A percentile compares a stretch with the other conserved stretches of the same genome.
These are phyloP conservation scores for Torymus tubicola DNA, from an alignment of 2,888 invertebrate genomes.

Conservation along the genomic window DNA sequence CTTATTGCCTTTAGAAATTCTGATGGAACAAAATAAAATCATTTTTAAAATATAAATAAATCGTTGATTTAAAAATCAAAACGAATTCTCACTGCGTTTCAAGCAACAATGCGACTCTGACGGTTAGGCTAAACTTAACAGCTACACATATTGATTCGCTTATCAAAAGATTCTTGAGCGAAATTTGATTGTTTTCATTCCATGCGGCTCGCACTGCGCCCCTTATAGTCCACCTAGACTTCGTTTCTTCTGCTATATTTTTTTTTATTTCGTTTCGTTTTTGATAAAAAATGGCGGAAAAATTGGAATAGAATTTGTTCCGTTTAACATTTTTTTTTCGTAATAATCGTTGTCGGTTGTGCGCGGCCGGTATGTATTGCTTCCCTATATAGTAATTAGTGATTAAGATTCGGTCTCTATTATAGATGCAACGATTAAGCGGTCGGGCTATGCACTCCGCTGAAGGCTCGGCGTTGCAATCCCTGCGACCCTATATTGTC, in stretches of 20 bases:
- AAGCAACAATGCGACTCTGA: slow-evolving; percentile 22
- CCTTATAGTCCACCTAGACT: too few relatives aligned
- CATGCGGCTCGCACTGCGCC: background rate
- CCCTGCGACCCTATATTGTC: slow-evolving; percentile 53
- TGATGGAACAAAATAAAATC: too few relatives aligned
- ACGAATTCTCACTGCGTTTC: background rate
- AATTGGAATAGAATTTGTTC: slow-evolving; percentile 59
- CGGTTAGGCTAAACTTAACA: slow-evolving; percentile 66
- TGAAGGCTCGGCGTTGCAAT: slow-evolving; percentile 36
- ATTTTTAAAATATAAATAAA: too few relatives aligned
- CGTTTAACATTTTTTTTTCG: slow-evolving; percentile 40
- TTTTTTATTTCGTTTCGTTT: slow-evolving; percentile 24
- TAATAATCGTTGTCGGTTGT: slow-evolving; percentile 71
- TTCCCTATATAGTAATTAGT: slow-evolving; percentile 42
- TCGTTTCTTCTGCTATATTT: slow-evolving; percentile 2
- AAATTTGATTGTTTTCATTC: slow-evolving; percentile 71
- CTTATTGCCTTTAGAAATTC: too few relatives aligned
- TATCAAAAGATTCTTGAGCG: slow-evolving; percentile 70
- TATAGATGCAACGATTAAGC: slow-evolving; percentile 2
- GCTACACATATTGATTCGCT: slow-evolving; percentile 63
- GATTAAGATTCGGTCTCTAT: slow-evolving; percentile 37
- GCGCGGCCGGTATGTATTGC: slow-evolving; percentile 66
- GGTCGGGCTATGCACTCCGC: slow-evolving; percentile 41
- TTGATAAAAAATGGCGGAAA: slow-evolving; percentile 68
- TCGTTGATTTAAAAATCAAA: background rate